Percentiles rank a stretch among this genome's conserved stretches.
Conservation (phyloP, 2,113 vertebrate genomes). For the Octodon degus region DNA sequence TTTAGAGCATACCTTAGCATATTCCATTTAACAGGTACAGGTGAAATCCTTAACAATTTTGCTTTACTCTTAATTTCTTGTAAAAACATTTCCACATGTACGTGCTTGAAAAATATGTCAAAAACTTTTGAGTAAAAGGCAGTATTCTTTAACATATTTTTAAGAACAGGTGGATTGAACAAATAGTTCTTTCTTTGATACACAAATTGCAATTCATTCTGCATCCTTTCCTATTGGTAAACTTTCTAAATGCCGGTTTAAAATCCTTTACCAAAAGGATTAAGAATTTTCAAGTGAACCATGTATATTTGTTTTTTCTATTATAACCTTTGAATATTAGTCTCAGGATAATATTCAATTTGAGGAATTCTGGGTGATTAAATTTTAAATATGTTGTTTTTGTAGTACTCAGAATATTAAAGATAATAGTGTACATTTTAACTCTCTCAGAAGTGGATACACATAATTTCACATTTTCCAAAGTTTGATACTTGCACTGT, state of each 20-base stretch:
- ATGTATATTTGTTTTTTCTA: neutral
- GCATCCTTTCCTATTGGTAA: neutral
- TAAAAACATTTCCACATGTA: neutral
- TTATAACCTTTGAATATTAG: conserved; percentile 20
- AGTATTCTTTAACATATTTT: neutral
- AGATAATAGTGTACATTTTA: conserved; percentile 2
- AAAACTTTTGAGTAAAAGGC: neutral
- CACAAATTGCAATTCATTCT: neutral
- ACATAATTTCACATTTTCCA: conserved; percentile 24
- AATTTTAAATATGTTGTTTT: conserved; percentile 41
- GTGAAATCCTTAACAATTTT: neutral
- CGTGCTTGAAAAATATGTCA: neutral
- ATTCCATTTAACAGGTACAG: neutral
- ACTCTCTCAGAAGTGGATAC: neutral
- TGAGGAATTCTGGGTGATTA: neutral
- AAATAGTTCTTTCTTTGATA: neutral
- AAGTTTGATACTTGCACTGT: neutral
- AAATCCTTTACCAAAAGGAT: neutral
- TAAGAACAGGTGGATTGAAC: neutral
- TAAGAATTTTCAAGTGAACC: neutral
- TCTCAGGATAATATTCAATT: conserved; percentile 18
- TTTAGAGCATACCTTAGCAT: neutral
- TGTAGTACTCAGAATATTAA: neutral
- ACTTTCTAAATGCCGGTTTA: conserved; percentile 3
- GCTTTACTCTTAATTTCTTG: neutral